These are phyloP conservation scores for Metaphire vulgaris DNA, from an alignment of 1,140 invertebrate species.

Conservation along the genomic window DNA sequence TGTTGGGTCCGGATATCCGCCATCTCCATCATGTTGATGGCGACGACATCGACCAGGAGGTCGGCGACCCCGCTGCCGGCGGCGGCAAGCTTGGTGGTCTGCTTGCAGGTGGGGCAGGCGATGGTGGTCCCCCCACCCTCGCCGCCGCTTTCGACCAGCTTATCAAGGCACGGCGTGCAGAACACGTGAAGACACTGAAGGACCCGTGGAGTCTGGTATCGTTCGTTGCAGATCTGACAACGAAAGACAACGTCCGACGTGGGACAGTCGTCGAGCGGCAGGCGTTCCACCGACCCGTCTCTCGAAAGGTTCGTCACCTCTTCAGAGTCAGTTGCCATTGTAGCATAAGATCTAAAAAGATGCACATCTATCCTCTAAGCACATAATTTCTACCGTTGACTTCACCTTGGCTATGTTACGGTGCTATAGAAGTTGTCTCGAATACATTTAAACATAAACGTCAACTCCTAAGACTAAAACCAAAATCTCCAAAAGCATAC, in stretches of 20 bases:
- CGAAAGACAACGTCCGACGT: constrained; percentile 3
- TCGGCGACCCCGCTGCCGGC: constrained; percentile 63
- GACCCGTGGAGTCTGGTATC: constrained; percentile 69
- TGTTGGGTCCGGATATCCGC: constrained; percentile 67
- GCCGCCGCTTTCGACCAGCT: constrained; percentile 59
- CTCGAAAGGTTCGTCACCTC: neutral
- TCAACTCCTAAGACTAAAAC: too few relatives aligned
- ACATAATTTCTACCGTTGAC: too few relatives aligned
- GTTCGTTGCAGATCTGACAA: constrained; percentile 58
- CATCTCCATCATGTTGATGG: constrained; percentile 76
- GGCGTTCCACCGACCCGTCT: neutral
- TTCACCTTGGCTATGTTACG: too few relatives aligned
- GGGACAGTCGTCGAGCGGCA: neutral
- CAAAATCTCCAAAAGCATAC: too few relatives aligned
- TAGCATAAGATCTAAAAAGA: too few relatives aligned
- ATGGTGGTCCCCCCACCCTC: constrained; percentile 41
- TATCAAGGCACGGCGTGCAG: constrained; percentile 79
- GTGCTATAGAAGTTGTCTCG: too few relatives aligned
- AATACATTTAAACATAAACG: too few relatives aligned
- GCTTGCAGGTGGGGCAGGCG: constrained; percentile 71
- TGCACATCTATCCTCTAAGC: too few relatives aligned
- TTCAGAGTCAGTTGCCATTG: neutral
- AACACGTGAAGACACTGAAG: constrained; percentile 85
- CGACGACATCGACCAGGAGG: constrained; percentile 72
- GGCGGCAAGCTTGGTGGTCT: constrained; percentile 63